These are phyloP conservation scores for Solen grandis DNA, from an alignment of 1,140 invertebrate genomes.

Conservation along the genomic window DNA sequence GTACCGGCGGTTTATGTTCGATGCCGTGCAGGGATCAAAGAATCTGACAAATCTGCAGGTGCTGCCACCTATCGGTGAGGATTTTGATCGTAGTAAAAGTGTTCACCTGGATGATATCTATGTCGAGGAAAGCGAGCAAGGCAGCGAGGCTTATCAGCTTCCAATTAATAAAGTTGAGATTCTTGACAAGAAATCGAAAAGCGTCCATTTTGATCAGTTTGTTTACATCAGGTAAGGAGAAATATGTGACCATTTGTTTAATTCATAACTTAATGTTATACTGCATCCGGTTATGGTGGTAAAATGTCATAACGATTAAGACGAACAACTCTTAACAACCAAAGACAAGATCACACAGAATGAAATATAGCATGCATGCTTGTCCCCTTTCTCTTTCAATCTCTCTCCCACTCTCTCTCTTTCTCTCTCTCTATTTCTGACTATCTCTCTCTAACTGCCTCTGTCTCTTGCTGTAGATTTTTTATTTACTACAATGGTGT, in stretches of 20 bases:
- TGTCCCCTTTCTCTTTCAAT: no score
- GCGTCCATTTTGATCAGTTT: slow-evolving; percentile 53
- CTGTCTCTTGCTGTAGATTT: no score
- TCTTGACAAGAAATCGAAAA: slow-evolving; percentile 44
- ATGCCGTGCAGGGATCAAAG: slow-evolving; percentile 38
- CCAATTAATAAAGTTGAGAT: slow-evolving; percentile 47
- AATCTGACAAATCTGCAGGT: slow-evolving; percentile 34
- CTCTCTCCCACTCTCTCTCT: no score
- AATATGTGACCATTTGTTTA: neutral
- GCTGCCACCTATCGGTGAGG: slow-evolving; percentile 40
- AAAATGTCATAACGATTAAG: no score
- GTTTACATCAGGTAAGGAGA: slow-evolving; percentile 45
- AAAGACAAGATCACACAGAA: no score
- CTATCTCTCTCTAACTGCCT: no score
- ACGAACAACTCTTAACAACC: no score
- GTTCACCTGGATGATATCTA: slow-evolving; percentile 37
- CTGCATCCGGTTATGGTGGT: no score
- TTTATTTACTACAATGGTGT: no score
- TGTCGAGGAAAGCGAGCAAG: slow-evolving; percentile 42
- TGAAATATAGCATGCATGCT: no score
- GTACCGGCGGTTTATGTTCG: slow-evolving; percentile 45
- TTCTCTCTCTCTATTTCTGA: no score
- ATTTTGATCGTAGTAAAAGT: slow-evolving; percentile 8
- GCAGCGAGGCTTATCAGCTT: slow-evolving; percentile 7
- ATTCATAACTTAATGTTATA: neutral